Conservation (phyloP, 2,888 invertebrate genomes). For the Charanyca ferruginea region DNA sequence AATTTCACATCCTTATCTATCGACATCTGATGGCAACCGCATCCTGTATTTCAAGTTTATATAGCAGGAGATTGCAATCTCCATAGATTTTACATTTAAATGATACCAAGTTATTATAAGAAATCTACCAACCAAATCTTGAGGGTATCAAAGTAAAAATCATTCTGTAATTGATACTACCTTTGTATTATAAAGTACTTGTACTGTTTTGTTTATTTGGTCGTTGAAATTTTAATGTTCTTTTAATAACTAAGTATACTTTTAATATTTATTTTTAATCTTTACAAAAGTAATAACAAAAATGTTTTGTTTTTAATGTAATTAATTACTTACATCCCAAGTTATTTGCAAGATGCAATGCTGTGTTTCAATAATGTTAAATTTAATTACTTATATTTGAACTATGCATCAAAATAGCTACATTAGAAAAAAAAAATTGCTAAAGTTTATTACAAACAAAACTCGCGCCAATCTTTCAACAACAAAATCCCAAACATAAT, state of each 20-base stretch:
- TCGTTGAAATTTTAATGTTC: neutral
- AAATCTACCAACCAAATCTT: constrained; percentile 44
- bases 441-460: constrained; percentile 11
- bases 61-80: constrained; percentile 35
- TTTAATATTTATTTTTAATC: too few relatives aligned
- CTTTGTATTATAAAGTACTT: neutral
- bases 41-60: constrained; percentile 53
- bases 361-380: neutral
- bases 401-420: neutral
- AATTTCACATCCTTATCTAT: constrained; percentile 55
- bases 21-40: constrained; percentile 42
- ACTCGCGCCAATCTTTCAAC: constrained; percentile 4
- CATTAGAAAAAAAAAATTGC: neutral
- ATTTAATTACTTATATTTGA: neutral
- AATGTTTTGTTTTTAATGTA: neutral
- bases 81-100: constrained; percentile 49
- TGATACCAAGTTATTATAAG: constrained; percentile 27
- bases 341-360: neutral
- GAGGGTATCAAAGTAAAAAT: constrained; percentile 8
- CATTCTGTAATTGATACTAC: neutral
- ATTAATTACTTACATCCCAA: neutral
- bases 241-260: too few relatives aligned
- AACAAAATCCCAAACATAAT: constrained; percentile 42
- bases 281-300: too few relatives aligned
- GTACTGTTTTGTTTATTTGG: neutral